Conservation (phyloP, 2,113 vertebrate species). For the Heliornis fulica region DNA sequence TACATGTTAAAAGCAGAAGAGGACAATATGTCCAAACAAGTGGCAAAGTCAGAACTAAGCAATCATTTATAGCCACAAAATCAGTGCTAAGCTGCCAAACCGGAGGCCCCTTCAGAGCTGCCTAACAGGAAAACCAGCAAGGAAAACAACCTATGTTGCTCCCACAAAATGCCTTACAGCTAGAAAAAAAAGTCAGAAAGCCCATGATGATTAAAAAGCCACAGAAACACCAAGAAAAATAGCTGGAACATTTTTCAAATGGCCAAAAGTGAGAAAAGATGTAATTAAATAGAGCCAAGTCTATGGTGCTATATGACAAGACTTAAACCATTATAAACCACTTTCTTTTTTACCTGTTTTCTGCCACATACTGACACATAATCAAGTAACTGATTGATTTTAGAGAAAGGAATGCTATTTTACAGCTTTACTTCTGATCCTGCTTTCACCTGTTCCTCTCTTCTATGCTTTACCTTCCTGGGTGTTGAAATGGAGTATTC, state of each 20-base stretch:
- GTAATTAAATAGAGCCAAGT: neutral
- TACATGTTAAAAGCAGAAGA: neutral
- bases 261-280: neutral
- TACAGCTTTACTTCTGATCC: neutral
- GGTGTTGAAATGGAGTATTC: neutral
- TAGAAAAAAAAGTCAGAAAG: constrained; percentile 33
- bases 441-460: neutral
- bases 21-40: neutral
- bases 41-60: constrained; percentile 1
- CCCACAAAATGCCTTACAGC: constrained; percentile 38
- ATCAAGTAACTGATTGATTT: neutral
- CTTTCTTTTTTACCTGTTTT: neutral
- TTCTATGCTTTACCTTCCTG: neutral
- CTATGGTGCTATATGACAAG: neutral
- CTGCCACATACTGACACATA: neutral
- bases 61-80: constrained; percentile 30
- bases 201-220: constrained; percentile 39
- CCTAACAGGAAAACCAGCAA: constrained; percentile 62
- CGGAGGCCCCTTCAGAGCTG: constrained; percentile 15
- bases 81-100: constrained; percentile 48
- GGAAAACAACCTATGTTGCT: constrained; percentile 36
- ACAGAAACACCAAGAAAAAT: constrained; percentile 48
- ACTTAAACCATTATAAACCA: neutral
- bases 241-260: neutral
- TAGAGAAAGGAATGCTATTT: neutral